Conservation (phyloP, 2,888 invertebrate species). For the Prosapia bicincta region DNA sequence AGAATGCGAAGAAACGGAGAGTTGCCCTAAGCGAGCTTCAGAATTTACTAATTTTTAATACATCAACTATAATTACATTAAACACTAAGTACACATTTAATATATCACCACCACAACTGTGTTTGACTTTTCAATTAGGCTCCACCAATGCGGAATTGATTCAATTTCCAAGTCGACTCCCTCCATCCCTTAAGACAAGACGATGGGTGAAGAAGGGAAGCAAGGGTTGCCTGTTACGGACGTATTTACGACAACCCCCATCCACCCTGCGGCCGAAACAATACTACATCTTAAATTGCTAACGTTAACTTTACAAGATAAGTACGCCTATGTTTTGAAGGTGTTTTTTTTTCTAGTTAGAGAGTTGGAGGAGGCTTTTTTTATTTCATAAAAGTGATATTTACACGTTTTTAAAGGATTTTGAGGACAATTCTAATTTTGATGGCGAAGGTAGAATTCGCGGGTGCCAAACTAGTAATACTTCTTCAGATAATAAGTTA, state of each 20-base stretch:
- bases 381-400: no score
- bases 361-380: not conserved
- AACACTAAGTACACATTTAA: not conserved
- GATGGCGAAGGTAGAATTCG: no score
- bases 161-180: conserved; percentile 28
- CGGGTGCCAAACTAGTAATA: no score
- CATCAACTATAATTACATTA: not conserved
- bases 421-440: no score
- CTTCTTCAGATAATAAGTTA: no score
- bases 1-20: no score
- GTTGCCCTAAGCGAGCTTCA: no score
- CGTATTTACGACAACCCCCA: conserved; percentile 21
- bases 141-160: conserved; percentile 27
- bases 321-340: not conserved
- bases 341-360: not conserved
- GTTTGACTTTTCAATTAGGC: conserved; percentile 27
- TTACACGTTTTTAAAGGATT: no score
- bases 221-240: conserved; percentile 18
- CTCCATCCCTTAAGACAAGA: conserved; percentile 3
- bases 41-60: no score
- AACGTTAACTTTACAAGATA: conserved; percentile 18
- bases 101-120: not conserved
- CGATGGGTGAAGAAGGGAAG: conserved; percentile 5
- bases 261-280: conserved; percentile 9
- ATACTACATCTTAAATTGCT: conserved; percentile 26